phyloP scores from a whole-genome alignment of 1,140 invertebrate genomes.

The Kradibia gibbosae region DNA sequence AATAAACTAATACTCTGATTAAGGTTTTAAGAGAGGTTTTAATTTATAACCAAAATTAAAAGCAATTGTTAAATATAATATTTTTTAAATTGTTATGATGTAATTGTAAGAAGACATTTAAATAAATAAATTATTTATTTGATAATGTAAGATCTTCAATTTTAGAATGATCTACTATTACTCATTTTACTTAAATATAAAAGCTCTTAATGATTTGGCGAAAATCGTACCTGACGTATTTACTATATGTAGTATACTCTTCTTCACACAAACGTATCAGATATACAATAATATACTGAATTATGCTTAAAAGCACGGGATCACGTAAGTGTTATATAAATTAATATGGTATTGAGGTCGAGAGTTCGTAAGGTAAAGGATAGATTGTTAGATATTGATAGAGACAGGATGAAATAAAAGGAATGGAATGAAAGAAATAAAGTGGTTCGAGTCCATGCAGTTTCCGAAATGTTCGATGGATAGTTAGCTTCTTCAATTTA shows the following conservation, averaged over 20 bases:
- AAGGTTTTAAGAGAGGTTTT: no score
- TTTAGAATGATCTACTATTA: no score
- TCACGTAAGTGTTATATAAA: slow-evolving; percentile 18
- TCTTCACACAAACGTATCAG: neutral
- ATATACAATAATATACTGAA: neutral
- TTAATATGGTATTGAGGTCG: slow-evolving; percentile 13
- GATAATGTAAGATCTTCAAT: no score
- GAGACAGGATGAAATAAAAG: neutral
- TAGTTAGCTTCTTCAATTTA: slow-evolving; percentile 3
- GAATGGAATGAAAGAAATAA: neutral
- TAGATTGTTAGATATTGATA: neutral
- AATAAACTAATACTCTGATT: no score
- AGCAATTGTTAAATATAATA: no score
- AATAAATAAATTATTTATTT: no score
- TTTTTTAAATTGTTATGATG: no score
- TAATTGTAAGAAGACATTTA: no score
- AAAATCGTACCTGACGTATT: no score
- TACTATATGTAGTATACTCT: neutral
- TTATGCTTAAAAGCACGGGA: neutral
- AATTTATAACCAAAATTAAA: no score
- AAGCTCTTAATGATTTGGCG: no score
- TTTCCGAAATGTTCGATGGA: neutral
- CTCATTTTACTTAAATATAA: no score
- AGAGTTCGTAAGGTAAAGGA: neutral
- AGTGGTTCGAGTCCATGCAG: neutral